These are phyloP conservation scores for Neoseiulus cucumeris DNA, from an alignment of 1,140 invertebrate genomes.

Conservation along the genomic window DNA sequence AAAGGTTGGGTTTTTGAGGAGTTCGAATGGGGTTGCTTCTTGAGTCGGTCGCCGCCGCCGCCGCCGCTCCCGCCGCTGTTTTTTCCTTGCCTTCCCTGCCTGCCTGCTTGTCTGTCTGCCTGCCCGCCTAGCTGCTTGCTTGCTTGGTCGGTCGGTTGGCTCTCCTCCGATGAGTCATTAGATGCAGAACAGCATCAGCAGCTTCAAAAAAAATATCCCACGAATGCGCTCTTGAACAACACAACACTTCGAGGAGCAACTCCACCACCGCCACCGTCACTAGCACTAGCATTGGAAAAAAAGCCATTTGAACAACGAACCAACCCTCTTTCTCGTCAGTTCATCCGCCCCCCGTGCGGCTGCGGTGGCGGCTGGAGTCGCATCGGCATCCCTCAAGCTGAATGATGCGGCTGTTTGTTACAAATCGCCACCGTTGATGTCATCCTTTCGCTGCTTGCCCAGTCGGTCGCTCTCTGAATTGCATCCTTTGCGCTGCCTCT, in stretches of 20 bases:
- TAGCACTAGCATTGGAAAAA: too few species aligned
- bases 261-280: too few species aligned
- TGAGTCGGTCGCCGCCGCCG: not conserved
- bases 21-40: too few species aligned
- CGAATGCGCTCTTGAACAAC: not conserved
- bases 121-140: not conserved
- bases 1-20: too few species aligned
- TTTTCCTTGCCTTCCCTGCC: not conserved
- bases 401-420: conserved; percentile 11
- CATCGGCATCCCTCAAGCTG: not conserved
- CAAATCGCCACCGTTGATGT: conserved; percentile 3
- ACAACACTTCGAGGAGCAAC: too few species aligned
- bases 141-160: not conserved
- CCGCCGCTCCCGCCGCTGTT: not conserved
- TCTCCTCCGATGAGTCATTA: conserved; percentile 6
- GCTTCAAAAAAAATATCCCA: conserved; percentile 11
- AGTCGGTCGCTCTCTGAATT: too few species aligned
- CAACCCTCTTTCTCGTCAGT: too few species aligned
- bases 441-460: not conserved
- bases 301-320: too few species aligned
- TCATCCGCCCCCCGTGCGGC: too few species aligned
- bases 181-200: not conserved
- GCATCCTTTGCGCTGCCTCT: too few species aligned
- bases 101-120: not conserved
- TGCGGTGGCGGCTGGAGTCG: too few species aligned